A percentile compares a stretch with the other conserved stretches of the same genome.
These are phyloP conservation scores for Tribolium castaneum DNA, from an alignment of 1,140 invertebrate genomes.

Conservation along the genomic window DNA sequence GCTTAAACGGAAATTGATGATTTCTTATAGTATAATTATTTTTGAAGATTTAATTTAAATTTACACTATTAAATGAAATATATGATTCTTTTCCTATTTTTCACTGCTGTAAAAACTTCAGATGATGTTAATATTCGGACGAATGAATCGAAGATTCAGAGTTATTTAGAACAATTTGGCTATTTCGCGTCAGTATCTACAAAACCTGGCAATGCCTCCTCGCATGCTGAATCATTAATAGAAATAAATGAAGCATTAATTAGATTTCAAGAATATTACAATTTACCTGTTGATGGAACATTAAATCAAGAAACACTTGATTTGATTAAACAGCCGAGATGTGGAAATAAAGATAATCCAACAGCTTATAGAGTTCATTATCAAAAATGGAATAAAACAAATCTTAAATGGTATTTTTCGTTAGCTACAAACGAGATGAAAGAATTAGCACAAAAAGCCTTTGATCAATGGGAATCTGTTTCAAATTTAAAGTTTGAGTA, in stretches of 20 bases:
- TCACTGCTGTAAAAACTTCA: constrained; percentile 38
- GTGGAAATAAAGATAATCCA: background rate
- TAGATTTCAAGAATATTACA: constrained; percentile 18
- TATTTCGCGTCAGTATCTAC: constrained; percentile 36
- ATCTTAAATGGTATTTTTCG: constrained; percentile 1
- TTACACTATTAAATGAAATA: constrained; percentile 28
- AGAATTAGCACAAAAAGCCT: too few relatives aligned
- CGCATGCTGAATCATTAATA: too few relatives aligned
- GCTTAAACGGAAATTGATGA: constrained; percentile 21
- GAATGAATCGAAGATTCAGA: too few relatives aligned
- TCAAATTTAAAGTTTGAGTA: constrained; percentile 39
- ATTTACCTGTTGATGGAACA: constrained; percentile 29
- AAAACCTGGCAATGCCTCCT: too few relatives aligned
- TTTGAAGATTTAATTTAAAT: constrained; percentile 21
- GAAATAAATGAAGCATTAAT: too few relatives aligned
- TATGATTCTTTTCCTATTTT: constrained; percentile 37
- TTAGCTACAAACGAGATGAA: background rate
- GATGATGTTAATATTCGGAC: too few relatives aligned
- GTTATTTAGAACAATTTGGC: constrained; percentile 38
- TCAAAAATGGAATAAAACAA: background rate
- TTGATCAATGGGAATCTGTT: too few relatives aligned
- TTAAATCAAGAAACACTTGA: constrained; percentile 26
- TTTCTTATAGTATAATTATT: background rate
- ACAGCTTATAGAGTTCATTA: too few relatives aligned
- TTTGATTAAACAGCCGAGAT: background rate